These are phyloP conservation scores for Psophia crepitans DNA, from an alignment of 2,113 vertebrate genomes.

Conservation along the genomic window DNA sequence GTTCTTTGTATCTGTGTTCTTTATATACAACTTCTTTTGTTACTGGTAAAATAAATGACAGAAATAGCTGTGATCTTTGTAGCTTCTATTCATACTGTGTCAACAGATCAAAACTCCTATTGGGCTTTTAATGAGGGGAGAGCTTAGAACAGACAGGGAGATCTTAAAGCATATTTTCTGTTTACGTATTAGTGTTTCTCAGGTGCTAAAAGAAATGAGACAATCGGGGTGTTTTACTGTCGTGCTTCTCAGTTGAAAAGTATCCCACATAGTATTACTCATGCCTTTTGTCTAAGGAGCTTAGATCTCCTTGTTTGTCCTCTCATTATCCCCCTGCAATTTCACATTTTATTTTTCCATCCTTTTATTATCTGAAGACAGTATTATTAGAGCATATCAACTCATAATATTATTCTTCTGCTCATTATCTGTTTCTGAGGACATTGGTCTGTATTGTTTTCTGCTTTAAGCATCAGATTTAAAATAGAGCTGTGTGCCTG, in stretches of 20 bases:
- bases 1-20: neutral
- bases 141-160: neutral
- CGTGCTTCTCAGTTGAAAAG: neutral
- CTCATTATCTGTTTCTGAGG: neutral
- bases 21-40: neutral
- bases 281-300: neutral
- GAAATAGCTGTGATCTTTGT: neutral
- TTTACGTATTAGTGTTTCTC: neutral
- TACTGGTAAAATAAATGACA: neutral
- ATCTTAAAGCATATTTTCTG: neutral
- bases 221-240: neutral
- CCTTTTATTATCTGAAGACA: neutral
- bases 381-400: neutral
- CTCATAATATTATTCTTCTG: neutral
- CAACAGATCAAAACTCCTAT: neutral
- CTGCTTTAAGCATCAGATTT: neutral
- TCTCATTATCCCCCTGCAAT: neutral
- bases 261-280: neutral
- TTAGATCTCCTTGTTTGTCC: neutral
- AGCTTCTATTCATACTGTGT: neutral
- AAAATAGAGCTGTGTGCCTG: neutral
- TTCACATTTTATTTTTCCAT: neutral
- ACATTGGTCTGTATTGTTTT: neutral
- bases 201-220: neutral
- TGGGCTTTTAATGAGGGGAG: neutral